A percentile compares a stretch with the other conserved stretches of the same genome.
Conservation (phyloP, 2,113 vertebrate genomes). For the Podarcis raffonei region DNA sequence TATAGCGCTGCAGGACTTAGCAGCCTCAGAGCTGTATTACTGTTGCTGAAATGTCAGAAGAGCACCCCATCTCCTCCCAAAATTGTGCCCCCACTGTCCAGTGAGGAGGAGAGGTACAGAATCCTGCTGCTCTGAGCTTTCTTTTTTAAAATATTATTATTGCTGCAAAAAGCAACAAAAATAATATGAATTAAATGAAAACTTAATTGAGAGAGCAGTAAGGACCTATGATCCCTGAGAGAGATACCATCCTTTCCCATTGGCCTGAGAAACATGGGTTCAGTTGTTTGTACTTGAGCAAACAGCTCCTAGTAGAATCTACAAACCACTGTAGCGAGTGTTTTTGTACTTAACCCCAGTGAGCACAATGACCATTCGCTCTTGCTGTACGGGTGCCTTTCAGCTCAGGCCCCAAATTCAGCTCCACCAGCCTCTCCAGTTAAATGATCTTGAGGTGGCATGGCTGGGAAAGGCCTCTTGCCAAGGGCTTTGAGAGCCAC, state of each 20-base stretch:
- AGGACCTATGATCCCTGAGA: not conserved
- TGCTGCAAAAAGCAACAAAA: not conserved
- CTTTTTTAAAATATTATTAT: not conserved
- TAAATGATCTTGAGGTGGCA: not conserved
- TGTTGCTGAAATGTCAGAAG: rapidly evolving
- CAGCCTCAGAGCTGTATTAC: not conserved
- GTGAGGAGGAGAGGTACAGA: not conserved
- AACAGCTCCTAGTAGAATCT: not conserved
- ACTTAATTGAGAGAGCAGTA: not conserved
- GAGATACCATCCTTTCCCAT: not conserved
- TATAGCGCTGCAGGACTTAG: not conserved
- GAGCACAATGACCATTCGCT: not conserved
- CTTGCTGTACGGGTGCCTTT: not conserved
- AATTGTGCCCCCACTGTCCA: not conserved
- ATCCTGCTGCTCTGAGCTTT: too few species aligned
- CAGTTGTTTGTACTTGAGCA: not conserved
- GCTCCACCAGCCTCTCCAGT: not conserved
- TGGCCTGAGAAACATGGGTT: not conserved
- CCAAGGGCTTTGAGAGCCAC: not conserved
- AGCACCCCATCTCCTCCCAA: not conserved
- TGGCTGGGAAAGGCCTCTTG: not conserved
- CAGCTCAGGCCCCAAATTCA: not conserved
- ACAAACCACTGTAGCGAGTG: not conserved
- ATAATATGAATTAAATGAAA: not conserved
- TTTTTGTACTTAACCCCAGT: not conserved